Evolutionary conservation across 2,113 vertebrate genomes (phyloP).

Genomic region (Chamaea fasciata): DNA sequence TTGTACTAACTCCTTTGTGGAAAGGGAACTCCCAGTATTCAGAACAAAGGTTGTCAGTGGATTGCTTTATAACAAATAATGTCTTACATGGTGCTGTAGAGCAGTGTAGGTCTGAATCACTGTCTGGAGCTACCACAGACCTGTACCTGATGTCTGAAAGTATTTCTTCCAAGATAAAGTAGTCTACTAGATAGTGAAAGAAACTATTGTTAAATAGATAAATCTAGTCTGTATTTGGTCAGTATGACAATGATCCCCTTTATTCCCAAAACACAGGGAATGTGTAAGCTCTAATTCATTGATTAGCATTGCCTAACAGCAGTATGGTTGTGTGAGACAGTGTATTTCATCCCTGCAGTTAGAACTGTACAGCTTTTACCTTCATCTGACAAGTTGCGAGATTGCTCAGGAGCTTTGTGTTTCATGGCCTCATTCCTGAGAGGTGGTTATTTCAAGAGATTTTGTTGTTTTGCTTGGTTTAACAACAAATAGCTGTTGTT

Average conservation of each 20-base stretch:
- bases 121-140: neutral
- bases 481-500: slow-evolving; percentile 23
- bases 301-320: neutral
- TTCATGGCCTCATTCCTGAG: neutral
- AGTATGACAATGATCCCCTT: neutral
- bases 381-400: neutral
- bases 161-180: neutral
- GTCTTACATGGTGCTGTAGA: neutral
- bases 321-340: neutral
- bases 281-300: neutral
- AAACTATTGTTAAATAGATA: neutral
- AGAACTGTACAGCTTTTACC: neutral
- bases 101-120: neutral
- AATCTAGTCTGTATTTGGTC: neutral
- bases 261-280: neutral
- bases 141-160: neutral
- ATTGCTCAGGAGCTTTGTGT: neutral
- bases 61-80: neutral
- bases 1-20: neutral
- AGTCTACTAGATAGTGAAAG: neutral
- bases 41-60: neutral
- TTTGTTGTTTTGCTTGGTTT: slow-evolving; percentile 15
- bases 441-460: slow-evolving; percentile 24
- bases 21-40: neutral
- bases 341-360: neutral